Evolutionary conservation across 2,113 vertebrate species (phyloP).

Genomic region (Ophthalmolycus amberensis): DNA sequence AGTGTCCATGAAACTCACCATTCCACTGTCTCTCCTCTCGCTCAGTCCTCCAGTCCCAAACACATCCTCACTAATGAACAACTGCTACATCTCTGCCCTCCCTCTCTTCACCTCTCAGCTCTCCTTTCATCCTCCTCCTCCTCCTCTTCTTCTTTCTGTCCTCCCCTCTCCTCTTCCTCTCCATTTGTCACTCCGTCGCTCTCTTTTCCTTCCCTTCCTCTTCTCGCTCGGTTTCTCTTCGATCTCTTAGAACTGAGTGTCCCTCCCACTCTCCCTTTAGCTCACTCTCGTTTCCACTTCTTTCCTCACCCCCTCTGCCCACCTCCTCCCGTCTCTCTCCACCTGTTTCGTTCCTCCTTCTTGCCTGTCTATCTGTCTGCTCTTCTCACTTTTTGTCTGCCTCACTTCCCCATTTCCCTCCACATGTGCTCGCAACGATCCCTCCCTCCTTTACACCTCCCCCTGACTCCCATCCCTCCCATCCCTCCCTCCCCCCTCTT

Average conservation of each 20-base stretch:
- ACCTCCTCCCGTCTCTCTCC: constrained; percentile 19
- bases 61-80: constrained; percentile 70
- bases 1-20: constrained; percentile 69
- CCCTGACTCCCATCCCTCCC: constrained; percentile 28
- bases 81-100: constrained; percentile 41
- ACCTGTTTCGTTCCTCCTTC: constrained; percentile 60
- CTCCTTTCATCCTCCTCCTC: constrained; percentile 32
- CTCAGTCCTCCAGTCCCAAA: constrained; percentile 59
- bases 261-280: constrained; percentile 63
- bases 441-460: constrained; percentile 29
- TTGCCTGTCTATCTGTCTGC: constrained; percentile 38
- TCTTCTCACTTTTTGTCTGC: constrained; percentile 37
- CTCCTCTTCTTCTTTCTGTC: constrained; percentile 41
- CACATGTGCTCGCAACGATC: constrained; percentile 6
- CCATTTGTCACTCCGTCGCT: constrained; percentile 37
- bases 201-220: constrained; percentile 1
- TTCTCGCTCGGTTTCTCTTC: constrained; percentile 49
- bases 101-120: constrained; percentile 32
- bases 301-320: constrained; percentile 31
- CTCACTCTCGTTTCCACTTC: constrained; percentile 58
- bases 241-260: constrained; percentile 49
- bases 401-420: constrained; percentile 1
- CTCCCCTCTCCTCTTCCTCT: constrained; percentile 34
- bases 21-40: constrained; percentile 47
- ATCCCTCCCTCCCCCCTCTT: constrained; percentile 18